These are phyloP conservation scores for Enteromius argenteus DNA, from an alignment of 2,797 vertebrate genomes.

Conservation along the genomic window DNA sequence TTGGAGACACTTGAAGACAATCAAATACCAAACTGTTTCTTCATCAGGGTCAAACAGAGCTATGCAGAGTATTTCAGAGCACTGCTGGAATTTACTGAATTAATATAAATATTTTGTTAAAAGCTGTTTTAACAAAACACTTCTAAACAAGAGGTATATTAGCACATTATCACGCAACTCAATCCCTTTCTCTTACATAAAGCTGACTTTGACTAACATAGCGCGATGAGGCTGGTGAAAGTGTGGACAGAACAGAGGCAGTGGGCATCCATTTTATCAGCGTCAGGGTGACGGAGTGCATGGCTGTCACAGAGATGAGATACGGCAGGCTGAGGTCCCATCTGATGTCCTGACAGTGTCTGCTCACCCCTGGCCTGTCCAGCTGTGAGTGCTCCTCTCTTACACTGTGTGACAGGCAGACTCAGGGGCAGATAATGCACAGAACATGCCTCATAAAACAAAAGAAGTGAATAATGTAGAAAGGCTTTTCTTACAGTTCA, in stretches of 20 bases:
- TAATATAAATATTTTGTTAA: slow-evolving; percentile 9
- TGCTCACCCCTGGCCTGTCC: slow-evolving; percentile 45
- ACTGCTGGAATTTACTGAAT: not conserved
- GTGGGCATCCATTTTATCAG: slow-evolving; percentile 36
- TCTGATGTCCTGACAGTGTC: slow-evolving; percentile 49
- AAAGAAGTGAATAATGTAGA: slow-evolving; percentile 1
- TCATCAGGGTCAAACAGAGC: slow-evolving; percentile 47
- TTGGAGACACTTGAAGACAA: slow-evolving; percentile 21
- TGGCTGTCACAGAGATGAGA: slow-evolving; percentile 40
- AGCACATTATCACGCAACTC: not conserved
- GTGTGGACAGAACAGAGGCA: not conserved
- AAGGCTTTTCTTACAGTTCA: slow-evolving; percentile 10
- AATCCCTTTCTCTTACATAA: not conserved
- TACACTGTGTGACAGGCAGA: slow-evolving; percentile 38
- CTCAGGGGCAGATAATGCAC: slow-evolving; percentile 1
- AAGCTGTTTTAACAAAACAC: not conserved
- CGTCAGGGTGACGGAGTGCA: slow-evolving; percentile 29
- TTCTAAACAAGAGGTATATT: slow-evolving; percentile 9
- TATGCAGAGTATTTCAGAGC: slow-evolving; percentile 29
- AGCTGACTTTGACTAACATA: slow-evolving; percentile 28
- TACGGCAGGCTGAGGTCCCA: slow-evolving; percentile 34
- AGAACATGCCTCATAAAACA: slow-evolving; percentile 35
- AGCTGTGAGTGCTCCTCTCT: slow-evolving; percentile 22
- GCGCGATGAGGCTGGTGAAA: not conserved
- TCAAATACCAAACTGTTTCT: slow-evolving; percentile 15